Conservation (phyloP, 1,140 invertebrate species). For the Lasioglossum baleicum region DNA sequence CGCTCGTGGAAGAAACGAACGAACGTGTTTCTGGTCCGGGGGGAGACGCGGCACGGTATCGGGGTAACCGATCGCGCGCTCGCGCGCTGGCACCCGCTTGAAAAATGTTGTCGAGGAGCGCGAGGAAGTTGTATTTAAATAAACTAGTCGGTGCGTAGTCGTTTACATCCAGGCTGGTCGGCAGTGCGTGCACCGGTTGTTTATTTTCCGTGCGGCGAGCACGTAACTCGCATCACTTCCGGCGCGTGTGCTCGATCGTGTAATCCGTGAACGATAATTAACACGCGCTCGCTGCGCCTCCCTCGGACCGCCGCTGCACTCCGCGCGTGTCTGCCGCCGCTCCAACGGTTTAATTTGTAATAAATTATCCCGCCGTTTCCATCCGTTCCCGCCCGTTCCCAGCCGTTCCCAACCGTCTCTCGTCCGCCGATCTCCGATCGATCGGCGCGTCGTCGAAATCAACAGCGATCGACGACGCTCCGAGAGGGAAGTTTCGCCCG, state of each 20-base stretch:
- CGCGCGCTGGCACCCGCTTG: too few species aligned
- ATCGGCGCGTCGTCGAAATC: too few species aligned
- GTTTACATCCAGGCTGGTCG: too few species aligned
- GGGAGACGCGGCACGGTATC: too few species aligned
- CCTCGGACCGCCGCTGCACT: background rate
- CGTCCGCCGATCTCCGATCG: too few species aligned
- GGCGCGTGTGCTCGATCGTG: conserved; percentile 53
- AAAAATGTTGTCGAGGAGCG: background rate
- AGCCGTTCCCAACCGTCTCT: too few species aligned
- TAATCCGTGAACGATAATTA: conserved; percentile 59
- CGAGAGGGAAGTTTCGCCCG: too few species aligned
- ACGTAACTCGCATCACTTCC: conserved; percentile 51
- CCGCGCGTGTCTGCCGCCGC: background rate
- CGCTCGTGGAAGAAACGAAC: too few species aligned
- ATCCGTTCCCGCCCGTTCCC: background rate
- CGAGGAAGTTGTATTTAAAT: background rate
- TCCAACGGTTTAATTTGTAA: conserved; percentile 39
- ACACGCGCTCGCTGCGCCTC: conserved; percentile 36
- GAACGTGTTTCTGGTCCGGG: too few species aligned
- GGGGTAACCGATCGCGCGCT: too few species aligned
- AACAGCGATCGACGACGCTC: too few species aligned
- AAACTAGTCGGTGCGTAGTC: too few species aligned
- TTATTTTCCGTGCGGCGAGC: conserved; percentile 52
- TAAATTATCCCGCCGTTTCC: conserved; percentile 29
- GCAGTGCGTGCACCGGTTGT: conserved; percentile 17